A percentile compares a stretch with the other conserved stretches of the same genome.
phyloP scores from a whole-genome alignment of 2,888 invertebrate genomes.

The Diaphora mendica region DNA sequence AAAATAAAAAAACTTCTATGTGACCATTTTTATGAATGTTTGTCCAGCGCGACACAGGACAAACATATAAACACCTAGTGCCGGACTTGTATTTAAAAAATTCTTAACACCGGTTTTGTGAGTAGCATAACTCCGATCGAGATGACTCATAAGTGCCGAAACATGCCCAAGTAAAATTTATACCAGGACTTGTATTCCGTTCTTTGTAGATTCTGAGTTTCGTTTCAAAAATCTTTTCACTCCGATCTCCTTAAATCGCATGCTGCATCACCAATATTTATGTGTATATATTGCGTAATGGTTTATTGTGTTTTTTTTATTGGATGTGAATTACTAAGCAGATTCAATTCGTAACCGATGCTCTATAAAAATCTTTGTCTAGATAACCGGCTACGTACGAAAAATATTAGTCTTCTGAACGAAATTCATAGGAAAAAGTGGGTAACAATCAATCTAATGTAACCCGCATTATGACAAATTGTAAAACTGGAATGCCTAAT shows the following conservation, averaged over 20 bases:
- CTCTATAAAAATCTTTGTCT: not conserved
- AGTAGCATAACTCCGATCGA: too few species aligned
- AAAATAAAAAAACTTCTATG: too few species aligned
- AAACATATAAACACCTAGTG: too few species aligned
- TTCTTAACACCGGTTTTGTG: too few species aligned
- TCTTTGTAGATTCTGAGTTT: not conserved
- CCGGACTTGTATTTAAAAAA: too few species aligned
- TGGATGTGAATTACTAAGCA: not conserved
- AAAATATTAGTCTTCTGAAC: not conserved
- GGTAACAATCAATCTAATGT: too few species aligned
- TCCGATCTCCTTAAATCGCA: too few species aligned
- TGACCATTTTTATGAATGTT: too few species aligned
- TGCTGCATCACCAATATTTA: not conserved
- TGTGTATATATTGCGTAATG: not conserved
- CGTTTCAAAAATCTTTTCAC: not conserved
- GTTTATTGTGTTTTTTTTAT: not conserved
- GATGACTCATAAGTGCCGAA: not conserved
- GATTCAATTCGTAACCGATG: not conserved
- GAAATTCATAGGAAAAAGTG: not conserved
- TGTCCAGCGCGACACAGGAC: too few species aligned
- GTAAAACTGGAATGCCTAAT: too few species aligned
- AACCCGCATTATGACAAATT: too few species aligned
- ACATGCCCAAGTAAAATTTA: not conserved
- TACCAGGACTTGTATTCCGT: too few species aligned
- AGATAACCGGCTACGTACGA: not conserved